Evolutionary conservation across 2,888 invertebrate genomes (phyloP).

Genomic region (Philhelius pedissequus): DNA sequence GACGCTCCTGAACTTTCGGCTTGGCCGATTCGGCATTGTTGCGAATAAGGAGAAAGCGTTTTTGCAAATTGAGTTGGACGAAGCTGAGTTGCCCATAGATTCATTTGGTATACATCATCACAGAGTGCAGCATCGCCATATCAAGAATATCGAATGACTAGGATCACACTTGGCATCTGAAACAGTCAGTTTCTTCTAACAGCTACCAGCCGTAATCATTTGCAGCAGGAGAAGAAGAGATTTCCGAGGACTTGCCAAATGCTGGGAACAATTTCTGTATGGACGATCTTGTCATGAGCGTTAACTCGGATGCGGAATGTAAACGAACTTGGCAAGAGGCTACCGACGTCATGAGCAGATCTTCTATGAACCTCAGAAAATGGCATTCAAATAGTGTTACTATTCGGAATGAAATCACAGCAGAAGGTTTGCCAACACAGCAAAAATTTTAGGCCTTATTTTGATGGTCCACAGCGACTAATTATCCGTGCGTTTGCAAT

Average conservation of each 20-base stretch:
- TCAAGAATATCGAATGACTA: conserved; percentile 24
- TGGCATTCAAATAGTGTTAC: too few relatives aligned
- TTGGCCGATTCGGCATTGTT: not conserved
- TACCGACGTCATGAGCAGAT: too few relatives aligned
- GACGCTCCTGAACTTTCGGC: conserved; percentile 13
- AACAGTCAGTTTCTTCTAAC: conserved; percentile 1
- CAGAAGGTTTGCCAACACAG: too few relatives aligned
- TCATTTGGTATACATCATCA: conserved; percentile 4
- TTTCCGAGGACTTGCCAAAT: not conserved
- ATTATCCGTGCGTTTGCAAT: too few relatives aligned
- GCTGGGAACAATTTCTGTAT: conserved; percentile 9
- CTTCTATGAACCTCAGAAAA: not conserved
- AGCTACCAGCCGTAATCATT: not conserved
- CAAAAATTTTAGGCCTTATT: too few relatives aligned
- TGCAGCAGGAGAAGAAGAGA: not conserved
- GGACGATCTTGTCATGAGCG: conserved; percentile 18
- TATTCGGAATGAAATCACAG: too few relatives aligned
- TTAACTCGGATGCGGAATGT: not conserved
- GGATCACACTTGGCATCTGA: conserved; percentile 11
- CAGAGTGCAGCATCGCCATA: not conserved
- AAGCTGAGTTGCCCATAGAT: conserved; percentile 5
- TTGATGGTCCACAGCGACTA: too few relatives aligned
- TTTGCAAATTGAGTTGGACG: not conserved
- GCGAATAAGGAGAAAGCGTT: conserved; percentile 8
- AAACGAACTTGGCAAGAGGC: not conserved